Evolutionary conservation across 30 jellyfish, hydroid and myxozoan genomes (phyloP).

Genomic region (Sanderia malayensis): DNA sequence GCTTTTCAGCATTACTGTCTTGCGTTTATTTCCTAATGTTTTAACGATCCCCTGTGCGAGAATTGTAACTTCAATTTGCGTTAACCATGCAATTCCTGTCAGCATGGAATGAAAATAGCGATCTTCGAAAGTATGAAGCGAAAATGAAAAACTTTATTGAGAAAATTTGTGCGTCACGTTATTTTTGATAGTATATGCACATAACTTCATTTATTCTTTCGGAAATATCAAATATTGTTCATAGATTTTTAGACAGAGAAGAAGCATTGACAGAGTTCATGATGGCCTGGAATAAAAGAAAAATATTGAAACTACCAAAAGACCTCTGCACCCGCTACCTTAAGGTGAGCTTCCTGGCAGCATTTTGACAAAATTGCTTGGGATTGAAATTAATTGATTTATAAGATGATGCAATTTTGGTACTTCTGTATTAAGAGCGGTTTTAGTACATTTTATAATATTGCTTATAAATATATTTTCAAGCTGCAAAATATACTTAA

Average conservation of each 20-base stretch:
- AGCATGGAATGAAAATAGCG: slow-evolving; percentile 1
- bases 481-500: no score
- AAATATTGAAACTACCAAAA: not conserved
- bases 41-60: slow-evolving; percentile 1
- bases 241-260: not conserved
- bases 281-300: slow-evolving; percentile 1
- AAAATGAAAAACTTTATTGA: not conserved
- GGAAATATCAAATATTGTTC: not conserved
- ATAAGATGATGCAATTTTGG: not conserved
- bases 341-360: slow-evolving; percentile 1
- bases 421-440: not conserved
- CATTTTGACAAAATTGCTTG: not conserved
- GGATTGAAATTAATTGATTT: not conserved
- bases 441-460: not conserved
- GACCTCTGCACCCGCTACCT: slow-evolving; percentile 5
- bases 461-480: no score
- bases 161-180: not conserved
- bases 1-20: not conserved
- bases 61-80: not conserved
- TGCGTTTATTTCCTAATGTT: not conserved
- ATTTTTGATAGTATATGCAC: not conserved
- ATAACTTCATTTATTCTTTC: not conserved
- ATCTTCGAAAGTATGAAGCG: not conserved
- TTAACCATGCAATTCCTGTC: not conserved
- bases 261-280: not conserved